A percentile compares a stretch with the other conserved stretches of the same genome.
These are phyloP conservation scores for Brenthis ino DNA, from an alignment of 2,888 invertebrate genomes.

Conservation along the genomic window DNA sequence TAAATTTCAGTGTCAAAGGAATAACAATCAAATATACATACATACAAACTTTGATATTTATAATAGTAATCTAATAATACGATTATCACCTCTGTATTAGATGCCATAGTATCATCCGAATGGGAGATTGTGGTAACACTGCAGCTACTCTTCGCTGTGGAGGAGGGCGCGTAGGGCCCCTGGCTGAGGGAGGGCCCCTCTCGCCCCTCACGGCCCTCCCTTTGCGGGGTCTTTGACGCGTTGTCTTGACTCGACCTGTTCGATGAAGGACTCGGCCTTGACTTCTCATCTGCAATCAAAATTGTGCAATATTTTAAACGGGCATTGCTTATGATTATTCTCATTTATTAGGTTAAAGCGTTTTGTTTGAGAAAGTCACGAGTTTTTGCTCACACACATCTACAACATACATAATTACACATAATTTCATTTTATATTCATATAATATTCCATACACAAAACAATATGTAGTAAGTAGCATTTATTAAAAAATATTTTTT, in stretches of 20 bases:
- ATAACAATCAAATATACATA: too few species aligned
- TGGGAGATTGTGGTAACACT: conserved; percentile 58
- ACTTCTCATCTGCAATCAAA: conserved; percentile 68
- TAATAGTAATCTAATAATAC: background rate
- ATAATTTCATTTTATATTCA: too few species aligned
- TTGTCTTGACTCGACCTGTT: conserved; percentile 74
- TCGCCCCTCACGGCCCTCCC: conserved; percentile 44
- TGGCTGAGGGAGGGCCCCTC: conserved; percentile 52
- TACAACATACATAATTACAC: too few species aligned
- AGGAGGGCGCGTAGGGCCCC: conserved; percentile 73
- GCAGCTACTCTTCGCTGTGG: conserved; percentile 66
- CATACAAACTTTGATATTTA: too few species aligned
- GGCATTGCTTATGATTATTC: too few species aligned
- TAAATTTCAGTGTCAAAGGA: too few species aligned
- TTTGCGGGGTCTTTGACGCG: conserved; percentile 73
- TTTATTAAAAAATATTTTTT: too few species aligned
- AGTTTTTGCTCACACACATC: too few species aligned
- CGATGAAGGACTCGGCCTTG: conserved; percentile 77
- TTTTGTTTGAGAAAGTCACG: too few species aligned
- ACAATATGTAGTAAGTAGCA: too few species aligned
- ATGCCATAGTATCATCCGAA: conserved; percentile 63
- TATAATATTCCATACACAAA: too few species aligned
- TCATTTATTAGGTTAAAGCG: too few species aligned
- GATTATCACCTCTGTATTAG: conserved; percentile 58
- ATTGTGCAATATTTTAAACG: background rate